Evolutionary conservation across 2,888 invertebrate genomes (phyloP).

Genomic region (Pharmacophagus antenor): DNA sequence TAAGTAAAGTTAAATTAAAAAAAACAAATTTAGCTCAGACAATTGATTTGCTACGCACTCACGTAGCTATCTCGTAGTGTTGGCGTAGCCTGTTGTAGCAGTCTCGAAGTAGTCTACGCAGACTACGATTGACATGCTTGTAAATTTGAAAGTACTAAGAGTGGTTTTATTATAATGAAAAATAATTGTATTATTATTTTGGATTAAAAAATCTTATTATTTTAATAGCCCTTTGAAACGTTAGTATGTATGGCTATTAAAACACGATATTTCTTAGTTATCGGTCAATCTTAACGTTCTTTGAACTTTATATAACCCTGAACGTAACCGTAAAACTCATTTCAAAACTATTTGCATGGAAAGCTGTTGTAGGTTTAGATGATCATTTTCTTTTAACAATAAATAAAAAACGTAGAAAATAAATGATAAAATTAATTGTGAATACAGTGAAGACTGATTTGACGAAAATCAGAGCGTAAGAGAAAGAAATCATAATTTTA

Average conservation of each 20-base stretch:
- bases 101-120: not conserved
- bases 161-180: too few relatives aligned
- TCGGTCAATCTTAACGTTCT: conserved; percentile 64
- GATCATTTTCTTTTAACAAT: not conserved
- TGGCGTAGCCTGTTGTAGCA: too few relatives aligned
- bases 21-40: not conserved
- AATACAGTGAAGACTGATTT: too few relatives aligned
- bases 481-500: too few relatives aligned
- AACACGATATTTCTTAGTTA: conserved; percentile 38
- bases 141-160: too few relatives aligned
- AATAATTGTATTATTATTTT: too few relatives aligned
- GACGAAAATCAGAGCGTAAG: too few relatives aligned
- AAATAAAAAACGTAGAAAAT: not conserved
- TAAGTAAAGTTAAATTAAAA: conserved; percentile 1
- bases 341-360: conserved; percentile 34
- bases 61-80: not conserved
- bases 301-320: conserved; percentile 50
- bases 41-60: not conserved
- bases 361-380: not conserved
- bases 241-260: conserved; percentile 11
- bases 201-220: too few relatives aligned
- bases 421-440: too few relatives aligned
- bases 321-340: conserved; percentile 43
- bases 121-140: too few relatives aligned
- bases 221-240: conserved; percentile 29